These are phyloP conservation scores for Saguinus midas DNA, from an alignment of 2,113 vertebrate species.

Conservation along the genomic window DNA sequence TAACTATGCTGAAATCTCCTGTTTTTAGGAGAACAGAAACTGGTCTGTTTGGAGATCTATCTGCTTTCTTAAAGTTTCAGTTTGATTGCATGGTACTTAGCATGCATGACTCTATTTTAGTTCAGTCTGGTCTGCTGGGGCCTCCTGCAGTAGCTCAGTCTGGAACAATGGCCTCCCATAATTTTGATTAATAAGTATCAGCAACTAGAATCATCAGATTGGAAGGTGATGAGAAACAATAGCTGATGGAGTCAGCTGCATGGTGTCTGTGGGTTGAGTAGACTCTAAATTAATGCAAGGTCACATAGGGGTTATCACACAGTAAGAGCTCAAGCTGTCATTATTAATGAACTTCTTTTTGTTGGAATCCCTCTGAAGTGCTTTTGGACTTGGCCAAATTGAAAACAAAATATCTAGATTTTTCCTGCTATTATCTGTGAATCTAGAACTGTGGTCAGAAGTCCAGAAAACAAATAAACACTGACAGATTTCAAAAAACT, in stretches of 20 bases:
- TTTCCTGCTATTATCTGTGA: neutral
- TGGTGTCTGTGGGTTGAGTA: neutral
- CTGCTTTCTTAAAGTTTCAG: no score
- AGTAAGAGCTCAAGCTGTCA: no score
- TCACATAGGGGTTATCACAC: fast-evolving
- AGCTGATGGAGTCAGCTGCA: neutral
- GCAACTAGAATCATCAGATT: neutral
- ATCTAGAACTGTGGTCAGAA: neutral
- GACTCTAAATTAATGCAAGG: neutral
- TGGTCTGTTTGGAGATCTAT: no score
- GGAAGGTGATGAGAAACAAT: neutral
- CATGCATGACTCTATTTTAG: no score
- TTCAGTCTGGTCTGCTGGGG: no score
- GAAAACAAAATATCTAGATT: neutral
- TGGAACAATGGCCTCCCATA: no score
- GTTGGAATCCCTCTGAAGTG: neutral
- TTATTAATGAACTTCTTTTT: neutral
- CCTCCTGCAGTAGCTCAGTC: no score
- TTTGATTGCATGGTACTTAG: no score
- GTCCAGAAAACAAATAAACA: neutral
- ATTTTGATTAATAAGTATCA: neutral
- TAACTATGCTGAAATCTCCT: no score
- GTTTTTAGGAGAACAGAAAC: no score
- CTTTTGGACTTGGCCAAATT: neutral
- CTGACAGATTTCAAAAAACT: neutral